Base-by-base conservation (phyloP, 2,888 invertebrate species). In the Amitus sp. region DNA sequence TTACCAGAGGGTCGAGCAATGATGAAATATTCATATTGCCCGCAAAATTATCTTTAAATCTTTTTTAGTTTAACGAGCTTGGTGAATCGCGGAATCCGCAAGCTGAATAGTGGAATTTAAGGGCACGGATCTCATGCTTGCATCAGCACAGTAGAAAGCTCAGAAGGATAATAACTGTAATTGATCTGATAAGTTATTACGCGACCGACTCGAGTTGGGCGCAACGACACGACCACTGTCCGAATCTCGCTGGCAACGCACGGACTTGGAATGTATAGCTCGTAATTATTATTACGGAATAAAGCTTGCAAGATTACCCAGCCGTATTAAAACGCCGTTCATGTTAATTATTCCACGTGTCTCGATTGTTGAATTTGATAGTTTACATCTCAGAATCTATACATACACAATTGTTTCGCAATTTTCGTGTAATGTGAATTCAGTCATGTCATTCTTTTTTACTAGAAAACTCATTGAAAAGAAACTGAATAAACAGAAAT, bases 141-240 rank as follows among this genome's bases (percentile, higher is more conserved):
- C 18, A 72, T 77, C 73, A 69, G 72, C 73, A 69, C 68, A 68
- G 72, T 70, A 72, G 70, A 72, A 77, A 77, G 70, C 75, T 75
- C 65, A 58, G 67, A 69, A 67, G 56, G 59, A 74, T 78, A 78
- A 76, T 76, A 76, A 77, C 76, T 75, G 70, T 77, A 79, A 79
- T 79, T 78, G 78, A 79, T 78, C 78, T 73, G 77, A 78, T 78
- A 78, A 77, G 72, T 76, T 76, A 76, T 76, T 74, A 72, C 48
- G 57, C 30, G 9, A 47, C 20, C 13, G 23, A 20, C 43, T 33
- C 18, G 19, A 18, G 17, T 12, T 33, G 19, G n/a, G 19, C 7
- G 19, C 15, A 37, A 37, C 37, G 27, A 45, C 39, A 53, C 34
- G 19, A 23, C 54, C 47, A 46, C 54, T 54, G 54, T 47, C 62